A percentile compares a stretch with the other conserved stretches of the same genome.
Conservation (phyloP, 2,113 vertebrate genomes). For the Myanophis thanlyinensis region DNA sequence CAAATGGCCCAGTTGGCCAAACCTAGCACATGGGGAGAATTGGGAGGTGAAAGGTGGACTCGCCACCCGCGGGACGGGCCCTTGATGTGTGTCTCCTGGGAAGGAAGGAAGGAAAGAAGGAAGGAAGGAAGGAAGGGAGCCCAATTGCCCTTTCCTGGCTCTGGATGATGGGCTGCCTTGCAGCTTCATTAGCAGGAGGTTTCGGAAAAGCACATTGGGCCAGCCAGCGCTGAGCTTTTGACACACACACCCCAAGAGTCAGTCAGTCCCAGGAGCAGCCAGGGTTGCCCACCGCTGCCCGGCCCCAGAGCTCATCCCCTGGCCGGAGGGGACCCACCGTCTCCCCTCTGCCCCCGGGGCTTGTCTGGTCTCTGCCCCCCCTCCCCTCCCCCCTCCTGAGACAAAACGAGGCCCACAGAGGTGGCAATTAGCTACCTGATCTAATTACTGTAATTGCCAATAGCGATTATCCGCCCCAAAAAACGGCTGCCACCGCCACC, state of each 20-base stretch:
- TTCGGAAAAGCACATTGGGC: not conserved
- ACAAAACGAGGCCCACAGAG: not conserved
- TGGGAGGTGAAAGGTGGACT: not conserved
- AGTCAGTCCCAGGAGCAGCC: too few relatives aligned
- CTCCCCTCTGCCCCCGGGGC: not conserved
- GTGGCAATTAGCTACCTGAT: constrained; percentile 23
- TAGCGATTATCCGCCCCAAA: not conserved
- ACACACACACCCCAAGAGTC: too few relatives aligned
- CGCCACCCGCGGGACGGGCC: not conserved
- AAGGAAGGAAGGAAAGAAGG: too few relatives aligned
- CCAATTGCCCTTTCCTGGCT: not conserved
- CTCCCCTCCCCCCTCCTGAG: not conserved
- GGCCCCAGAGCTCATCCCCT: not conserved
- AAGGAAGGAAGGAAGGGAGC: too few relatives aligned
- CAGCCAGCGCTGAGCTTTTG: not conserved
- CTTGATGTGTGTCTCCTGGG: not conserved
- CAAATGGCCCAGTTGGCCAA: not conserved
- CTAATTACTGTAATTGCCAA: constrained; percentile 16
- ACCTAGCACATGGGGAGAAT: not conserved
- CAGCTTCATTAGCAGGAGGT: not conserved
- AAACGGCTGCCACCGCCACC: not conserved
- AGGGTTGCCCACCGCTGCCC: not conserved
- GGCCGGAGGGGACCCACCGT: accelerated
- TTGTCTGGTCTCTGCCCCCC: not conserved
- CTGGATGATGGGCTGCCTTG: not conserved